Evolutionary conservation across 2,113 vertebrate genomes (phyloP).

Genomic region (Cairina moschata): DNA sequence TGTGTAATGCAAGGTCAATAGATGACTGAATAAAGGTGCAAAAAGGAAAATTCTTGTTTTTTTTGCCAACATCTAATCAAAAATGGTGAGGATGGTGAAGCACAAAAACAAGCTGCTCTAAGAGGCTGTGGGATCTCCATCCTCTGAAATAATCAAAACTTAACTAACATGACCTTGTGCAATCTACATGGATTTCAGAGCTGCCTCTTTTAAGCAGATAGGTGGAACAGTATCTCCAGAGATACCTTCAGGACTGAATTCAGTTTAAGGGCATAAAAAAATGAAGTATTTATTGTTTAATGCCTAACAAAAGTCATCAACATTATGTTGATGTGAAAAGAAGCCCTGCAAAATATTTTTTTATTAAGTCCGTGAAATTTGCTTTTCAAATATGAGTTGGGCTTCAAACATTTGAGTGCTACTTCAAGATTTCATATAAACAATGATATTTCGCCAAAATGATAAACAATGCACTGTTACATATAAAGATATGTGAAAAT

Average conservation of each 20-base stretch:
- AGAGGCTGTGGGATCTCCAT: background rate
- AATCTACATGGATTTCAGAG: background rate
- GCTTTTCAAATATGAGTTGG: background rate
- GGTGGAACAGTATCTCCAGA: background rate
- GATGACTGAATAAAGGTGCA: background rate
- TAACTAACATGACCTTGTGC: background rate
- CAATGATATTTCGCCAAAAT: background rate
- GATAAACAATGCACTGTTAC: background rate
- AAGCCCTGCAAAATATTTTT: background rate
- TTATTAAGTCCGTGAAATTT: background rate
- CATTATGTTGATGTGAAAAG: background rate
- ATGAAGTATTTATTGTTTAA: background rate
- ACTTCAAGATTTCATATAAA: background rate
- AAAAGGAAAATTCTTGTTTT: background rate
- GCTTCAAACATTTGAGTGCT: background rate
- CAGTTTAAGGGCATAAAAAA: background rate
- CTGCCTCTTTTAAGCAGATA: background rate
- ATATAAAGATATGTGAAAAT: background rate
- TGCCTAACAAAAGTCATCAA: background rate
- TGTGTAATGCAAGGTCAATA: background rate
- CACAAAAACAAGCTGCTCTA: background rate
- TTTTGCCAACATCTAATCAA: too few species aligned
- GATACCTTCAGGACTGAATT: background rate
- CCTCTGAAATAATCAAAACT: background rate
- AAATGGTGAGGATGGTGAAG: background rate